These are phyloP conservation scores for Aphrophora alni DNA, from an alignment of 2,888 invertebrate species.

Conservation along the genomic window DNA sequence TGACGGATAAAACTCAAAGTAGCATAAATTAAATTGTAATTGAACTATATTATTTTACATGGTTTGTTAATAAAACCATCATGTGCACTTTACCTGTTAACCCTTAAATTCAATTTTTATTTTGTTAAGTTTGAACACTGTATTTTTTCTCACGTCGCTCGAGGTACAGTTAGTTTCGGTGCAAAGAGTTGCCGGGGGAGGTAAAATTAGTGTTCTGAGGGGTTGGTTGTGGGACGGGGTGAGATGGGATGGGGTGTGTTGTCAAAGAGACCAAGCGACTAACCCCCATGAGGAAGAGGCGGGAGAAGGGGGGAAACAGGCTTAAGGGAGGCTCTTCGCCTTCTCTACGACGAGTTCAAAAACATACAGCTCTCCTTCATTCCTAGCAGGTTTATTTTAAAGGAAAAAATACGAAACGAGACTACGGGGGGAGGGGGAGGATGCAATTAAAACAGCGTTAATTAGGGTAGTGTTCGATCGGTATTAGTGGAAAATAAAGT, in stretches of 20 bases:
- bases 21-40: too few relatives aligned
- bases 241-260: slow-evolving; percentile 3
- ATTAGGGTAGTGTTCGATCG: not conserved
- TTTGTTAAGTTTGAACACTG: too few relatives aligned
- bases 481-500: not conserved
- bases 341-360: not conserved
- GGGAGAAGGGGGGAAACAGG: not conserved
- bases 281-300: not conserved
- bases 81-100: too few relatives aligned
- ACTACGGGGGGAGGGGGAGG: not conserved
- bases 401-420: not conserved
- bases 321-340: not conserved
- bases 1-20: too few relatives aligned
- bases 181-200: not conserved
- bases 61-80: too few relatives aligned
- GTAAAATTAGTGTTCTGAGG: not conserved
- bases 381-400: not conserved
- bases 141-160: not conserved
- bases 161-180: not conserved
- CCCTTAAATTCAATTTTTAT: too few relatives aligned
- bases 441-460: not conserved
- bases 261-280: slow-evolving; percentile 9
- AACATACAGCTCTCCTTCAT: not conserved
- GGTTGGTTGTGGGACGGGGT: not conserved
- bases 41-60: too few relatives aligned